A percentile compares a stretch with the other conserved stretches of the same genome.
Conservation (phyloP, 2,888 invertebrate species). For the Nineta flava region DNA sequence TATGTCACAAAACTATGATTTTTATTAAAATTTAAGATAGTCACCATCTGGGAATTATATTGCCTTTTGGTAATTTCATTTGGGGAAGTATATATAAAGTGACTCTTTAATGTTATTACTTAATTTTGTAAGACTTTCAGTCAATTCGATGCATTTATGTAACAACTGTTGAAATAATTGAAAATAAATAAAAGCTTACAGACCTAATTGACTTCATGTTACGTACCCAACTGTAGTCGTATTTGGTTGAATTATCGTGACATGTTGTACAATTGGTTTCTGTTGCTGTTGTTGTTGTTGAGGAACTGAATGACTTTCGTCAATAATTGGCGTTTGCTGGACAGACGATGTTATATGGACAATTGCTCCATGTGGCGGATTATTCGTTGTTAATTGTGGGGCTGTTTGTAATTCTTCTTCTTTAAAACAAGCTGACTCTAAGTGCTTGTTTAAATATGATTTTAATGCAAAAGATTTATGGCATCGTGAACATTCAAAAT, state of each 20-base stretch:
- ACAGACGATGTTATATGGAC: not conserved
- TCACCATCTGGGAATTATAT: too few species aligned
- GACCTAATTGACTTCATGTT: not conserved
- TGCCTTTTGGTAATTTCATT: too few species aligned
- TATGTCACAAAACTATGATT: too few species aligned
- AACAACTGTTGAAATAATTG: not conserved
- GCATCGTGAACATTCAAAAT: slow-evolving; percentile 75
- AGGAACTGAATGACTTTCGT: too few species aligned
- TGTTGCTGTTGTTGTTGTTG: not conserved
- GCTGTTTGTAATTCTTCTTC: slow-evolving; percentile 27
- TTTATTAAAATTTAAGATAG: too few species aligned
- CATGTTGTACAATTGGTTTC: slow-evolving; percentile 11
- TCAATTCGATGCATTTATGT: not conserved
- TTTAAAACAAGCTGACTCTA: slow-evolving; percentile 76
- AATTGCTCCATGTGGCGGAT: not conserved
- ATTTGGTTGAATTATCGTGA: slow-evolving; percentile 6
- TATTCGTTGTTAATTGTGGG: not conserved
- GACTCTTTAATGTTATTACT: too few species aligned
- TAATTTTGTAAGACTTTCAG: too few species aligned
- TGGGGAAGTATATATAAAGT: too few species aligned
- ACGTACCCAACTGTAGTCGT: slow-evolving; percentile 1
- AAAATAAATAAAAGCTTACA: not conserved
- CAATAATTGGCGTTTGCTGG: not conserved
- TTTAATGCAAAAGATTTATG: slow-evolving; percentile 85
- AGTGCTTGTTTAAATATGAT: slow-evolving; percentile 87